phyloP scores from a whole-genome alignment of 2,113 vertebrate species.

The Trachemys scripta region DNA sequence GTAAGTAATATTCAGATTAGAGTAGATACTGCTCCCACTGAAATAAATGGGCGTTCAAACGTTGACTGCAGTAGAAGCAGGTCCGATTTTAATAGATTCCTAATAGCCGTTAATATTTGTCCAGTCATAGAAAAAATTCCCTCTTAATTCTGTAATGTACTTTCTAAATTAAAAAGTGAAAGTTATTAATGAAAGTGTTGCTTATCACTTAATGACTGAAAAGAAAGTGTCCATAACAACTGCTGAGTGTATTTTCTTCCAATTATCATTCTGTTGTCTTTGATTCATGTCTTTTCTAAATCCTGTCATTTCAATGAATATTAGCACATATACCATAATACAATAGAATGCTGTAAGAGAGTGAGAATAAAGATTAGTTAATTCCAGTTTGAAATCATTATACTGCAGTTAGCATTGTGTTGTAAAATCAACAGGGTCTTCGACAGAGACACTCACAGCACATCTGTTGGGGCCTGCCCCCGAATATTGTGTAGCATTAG shows the following conservation, averaged over 20 bases:
- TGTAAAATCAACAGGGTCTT: slow-evolving; percentile 3
- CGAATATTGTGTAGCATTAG: not conserved
- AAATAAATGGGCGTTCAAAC: not conserved
- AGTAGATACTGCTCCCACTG: not conserved
- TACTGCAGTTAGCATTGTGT: not conserved
- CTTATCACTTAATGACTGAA: not conserved
- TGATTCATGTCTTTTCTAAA: not conserved
- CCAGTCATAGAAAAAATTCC: rapidly evolving
- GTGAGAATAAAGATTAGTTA: not conserved
- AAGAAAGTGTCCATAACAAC: not conserved
- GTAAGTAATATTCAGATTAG: not conserved
- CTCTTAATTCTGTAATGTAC: rapidly evolving
- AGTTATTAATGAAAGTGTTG: not conserved
- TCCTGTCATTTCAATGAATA: not conserved
- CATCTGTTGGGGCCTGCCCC: slow-evolving; percentile 35
- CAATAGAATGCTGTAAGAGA: no score
- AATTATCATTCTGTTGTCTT: not conserved
- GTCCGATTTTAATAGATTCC: not conserved
- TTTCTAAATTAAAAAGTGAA: not conserved
- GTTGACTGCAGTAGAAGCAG: not conserved
- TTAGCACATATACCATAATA: not conserved
- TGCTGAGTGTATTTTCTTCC: slow-evolving; percentile 6
- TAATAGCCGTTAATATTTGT: not conserved
- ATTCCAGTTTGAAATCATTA: slow-evolving; percentile 5
- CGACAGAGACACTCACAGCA: not conserved